A percentile compares a stretch with the other conserved stretches of the same genome.
Evolutionary conservation across 2,797 vertebrate genomes (phyloP).

Genomic region (Xenopus petersii): DNA sequence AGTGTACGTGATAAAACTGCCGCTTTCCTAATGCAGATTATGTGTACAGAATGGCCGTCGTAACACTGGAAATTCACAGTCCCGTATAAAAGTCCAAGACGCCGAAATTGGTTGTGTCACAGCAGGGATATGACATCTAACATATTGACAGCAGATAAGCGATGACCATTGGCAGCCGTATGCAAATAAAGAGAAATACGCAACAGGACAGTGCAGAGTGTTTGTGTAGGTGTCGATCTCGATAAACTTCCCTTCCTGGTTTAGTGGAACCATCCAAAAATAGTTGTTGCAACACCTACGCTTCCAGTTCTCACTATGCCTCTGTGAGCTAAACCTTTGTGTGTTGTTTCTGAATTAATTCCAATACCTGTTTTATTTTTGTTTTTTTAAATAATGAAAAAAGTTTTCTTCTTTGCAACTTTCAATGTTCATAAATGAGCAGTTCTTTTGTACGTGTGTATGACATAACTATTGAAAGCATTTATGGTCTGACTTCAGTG

Average conservation of each 20-base stretch:
- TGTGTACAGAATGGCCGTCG: background rate
- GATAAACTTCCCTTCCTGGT: constrained; percentile 12
- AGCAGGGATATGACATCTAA: background rate
- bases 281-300: background rate
- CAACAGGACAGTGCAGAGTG: background rate
- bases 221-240: no score
- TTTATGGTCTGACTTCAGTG: no score
- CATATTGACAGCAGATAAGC: background rate
- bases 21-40: background rate
- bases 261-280: constrained; percentile 9
- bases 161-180: constrained; percentile 1
- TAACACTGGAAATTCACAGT: constrained; percentile 32
- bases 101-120: background rate
- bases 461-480: no score
- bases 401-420: no score
- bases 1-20: constrained; percentile 3
- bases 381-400: no score
- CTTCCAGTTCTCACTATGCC: background rate
- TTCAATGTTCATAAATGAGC: no score
- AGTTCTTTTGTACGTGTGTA: no score
- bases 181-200: constrained; percentile 6
- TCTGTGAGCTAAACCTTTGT: background rate
- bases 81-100: background rate
- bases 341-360: background rate
- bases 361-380: no score